Percentiles rank a stretch among this genome's conserved stretches.
These are phyloP conservation scores for Anhinga anhinga DNA, from an alignment of 2,113 vertebrate species.

Conservation along the genomic window DNA sequence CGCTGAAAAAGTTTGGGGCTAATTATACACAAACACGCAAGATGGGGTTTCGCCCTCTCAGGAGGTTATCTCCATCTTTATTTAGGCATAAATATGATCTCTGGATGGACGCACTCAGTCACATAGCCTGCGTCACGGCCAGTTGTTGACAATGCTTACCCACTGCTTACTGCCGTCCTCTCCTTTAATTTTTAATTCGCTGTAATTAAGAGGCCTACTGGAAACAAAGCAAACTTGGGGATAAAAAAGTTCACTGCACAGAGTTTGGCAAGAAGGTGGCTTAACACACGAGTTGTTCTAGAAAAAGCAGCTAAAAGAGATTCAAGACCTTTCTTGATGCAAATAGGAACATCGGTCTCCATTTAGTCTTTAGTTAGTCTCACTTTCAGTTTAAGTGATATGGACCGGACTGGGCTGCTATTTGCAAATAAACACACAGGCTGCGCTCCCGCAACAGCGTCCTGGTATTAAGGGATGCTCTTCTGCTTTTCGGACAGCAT, in stretches of 20 bases:
- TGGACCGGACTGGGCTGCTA: background rate
- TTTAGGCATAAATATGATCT: background rate
- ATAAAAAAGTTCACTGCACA: background rate
- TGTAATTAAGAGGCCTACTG: background rate
- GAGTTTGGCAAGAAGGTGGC: accelerated
- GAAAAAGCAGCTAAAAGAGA: background rate
- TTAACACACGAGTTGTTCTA: background rate
- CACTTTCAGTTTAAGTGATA: background rate
- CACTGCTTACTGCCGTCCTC: background rate
- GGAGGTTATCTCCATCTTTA: background rate
- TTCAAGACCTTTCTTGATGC: background rate
- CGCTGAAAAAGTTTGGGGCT: background rate
- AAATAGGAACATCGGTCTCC: background rate
- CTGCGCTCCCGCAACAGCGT: background rate
- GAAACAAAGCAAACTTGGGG: background rate
- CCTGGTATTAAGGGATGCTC: background rate
- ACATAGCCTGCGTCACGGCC: accelerated
- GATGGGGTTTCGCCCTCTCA: accelerated
- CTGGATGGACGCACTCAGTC: accelerated
- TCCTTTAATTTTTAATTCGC: background rate
- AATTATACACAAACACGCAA: background rate
- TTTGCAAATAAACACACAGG: background rate
- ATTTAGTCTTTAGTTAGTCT: background rate
- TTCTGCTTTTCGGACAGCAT: background rate
- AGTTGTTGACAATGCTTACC: background rate